Evolutionary conservation across 92 coral and sea anemone species (phyloP).

Genomic region (Virgularia gustaviana): DNA sequence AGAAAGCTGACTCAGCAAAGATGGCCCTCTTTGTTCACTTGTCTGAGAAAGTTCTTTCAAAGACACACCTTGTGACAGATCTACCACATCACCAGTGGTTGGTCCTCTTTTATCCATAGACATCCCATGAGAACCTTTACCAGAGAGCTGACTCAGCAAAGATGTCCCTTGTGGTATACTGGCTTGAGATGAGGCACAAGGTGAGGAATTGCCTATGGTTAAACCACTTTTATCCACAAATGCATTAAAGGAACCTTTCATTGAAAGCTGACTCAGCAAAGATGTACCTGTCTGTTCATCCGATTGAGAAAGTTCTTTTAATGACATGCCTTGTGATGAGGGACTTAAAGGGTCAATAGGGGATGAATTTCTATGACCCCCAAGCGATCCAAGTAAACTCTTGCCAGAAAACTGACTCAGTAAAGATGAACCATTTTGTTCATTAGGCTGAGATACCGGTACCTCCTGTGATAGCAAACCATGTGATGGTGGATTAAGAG

Average conservation of each 20-base stretch:
- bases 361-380: not conserved
- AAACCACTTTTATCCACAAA: not conserved
- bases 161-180: not conserved
- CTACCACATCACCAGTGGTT: not conserved
- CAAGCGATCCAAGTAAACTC: not conserved
- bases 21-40: not conserved
- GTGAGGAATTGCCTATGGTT: no score
- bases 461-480: not conserved
- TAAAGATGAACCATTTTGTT: not conserved
- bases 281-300: not conserved
- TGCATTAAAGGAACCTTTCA: not conserved
- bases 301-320: not conserved
- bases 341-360: not conserved
- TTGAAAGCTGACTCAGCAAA: not conserved
- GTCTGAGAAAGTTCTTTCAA: not conserved
- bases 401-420: not conserved
- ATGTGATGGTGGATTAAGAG: no score
- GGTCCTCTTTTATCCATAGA: not conserved
- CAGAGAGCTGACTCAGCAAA: not conserved
- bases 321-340: not conserved
- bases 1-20: not conserved
- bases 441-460: not conserved
- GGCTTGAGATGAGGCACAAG: no score
- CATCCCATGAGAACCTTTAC: not conserved
- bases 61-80: not conserved